Conservation (phyloP, 1,140 invertebrate genomes). For the Oncopeltus fasciatus region DNA sequence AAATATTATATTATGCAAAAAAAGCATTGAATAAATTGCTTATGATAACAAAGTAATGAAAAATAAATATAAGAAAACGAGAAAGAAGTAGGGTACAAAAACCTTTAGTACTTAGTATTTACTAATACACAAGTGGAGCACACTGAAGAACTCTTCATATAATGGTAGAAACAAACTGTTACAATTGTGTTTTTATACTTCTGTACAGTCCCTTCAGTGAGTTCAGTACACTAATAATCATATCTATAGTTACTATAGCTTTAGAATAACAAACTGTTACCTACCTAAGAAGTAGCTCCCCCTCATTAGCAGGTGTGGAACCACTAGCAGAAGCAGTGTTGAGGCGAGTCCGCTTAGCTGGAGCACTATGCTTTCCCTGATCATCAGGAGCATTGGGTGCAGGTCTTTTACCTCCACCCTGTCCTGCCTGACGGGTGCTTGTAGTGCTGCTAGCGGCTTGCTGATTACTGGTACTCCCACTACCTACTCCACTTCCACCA, state of each 20-base stretch:
- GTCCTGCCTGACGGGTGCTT: constrained; percentile 18
- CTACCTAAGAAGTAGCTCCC: constrained; percentile 9
- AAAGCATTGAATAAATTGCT: too few species aligned
- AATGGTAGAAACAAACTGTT: too few species aligned
- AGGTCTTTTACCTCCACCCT: constrained; percentile 12
- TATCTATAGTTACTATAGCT: too few species aligned
- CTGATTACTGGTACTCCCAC: constrained; percentile 10
- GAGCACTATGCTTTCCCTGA: not conserved
- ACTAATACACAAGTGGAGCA: too few species aligned
- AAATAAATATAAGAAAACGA: too few species aligned
- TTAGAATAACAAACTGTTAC: too few species aligned
- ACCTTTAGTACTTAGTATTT: too few species aligned
- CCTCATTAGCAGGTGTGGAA: not conserved
- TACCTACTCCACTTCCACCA: not conserved
- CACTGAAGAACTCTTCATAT: too few species aligned
- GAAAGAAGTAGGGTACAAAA: too few species aligned
- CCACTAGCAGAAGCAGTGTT: not conserved
- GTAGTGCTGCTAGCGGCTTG: constrained; percentile 19
- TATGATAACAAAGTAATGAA: too few species aligned
- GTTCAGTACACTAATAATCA: not conserved
- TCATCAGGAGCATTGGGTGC: not conserved
- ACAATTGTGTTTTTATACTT: not conserved
- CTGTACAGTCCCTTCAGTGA: not conserved
- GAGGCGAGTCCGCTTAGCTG: not conserved
- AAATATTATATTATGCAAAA: too few species aligned